These are phyloP conservation scores for Phyllotreta cruciferae DNA, from an alignment of 2,888 invertebrate species.

Conservation along the genomic window DNA sequence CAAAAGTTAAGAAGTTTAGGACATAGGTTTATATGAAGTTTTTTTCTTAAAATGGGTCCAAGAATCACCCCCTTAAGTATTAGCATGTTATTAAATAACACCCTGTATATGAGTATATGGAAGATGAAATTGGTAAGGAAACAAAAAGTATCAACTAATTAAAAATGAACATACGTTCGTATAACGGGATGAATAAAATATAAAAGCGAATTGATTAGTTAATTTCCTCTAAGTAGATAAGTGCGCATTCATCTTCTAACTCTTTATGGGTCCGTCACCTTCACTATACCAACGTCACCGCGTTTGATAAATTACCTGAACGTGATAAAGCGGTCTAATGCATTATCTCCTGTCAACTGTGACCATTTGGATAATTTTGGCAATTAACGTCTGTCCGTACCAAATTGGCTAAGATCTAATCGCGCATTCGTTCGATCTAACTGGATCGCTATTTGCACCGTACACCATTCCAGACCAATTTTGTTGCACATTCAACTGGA, in stretches of 20 bases:
- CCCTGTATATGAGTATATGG: no score
- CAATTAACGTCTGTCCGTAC: conserved; percentile 24
- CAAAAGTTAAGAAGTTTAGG: no score
- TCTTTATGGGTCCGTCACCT: conserved; percentile 8
- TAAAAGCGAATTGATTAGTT: no score
- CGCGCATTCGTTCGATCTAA: conserved; percentile 1
- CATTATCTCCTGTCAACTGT: conserved; percentile 23
- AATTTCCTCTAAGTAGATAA: no score
- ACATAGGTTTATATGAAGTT: no score
- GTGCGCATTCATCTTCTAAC: neutral
- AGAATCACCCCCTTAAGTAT: no score
- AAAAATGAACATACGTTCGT: no score
- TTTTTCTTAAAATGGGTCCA: no score
- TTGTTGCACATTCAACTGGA: neutral
- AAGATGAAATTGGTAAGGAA: no score
- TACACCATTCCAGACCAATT: conserved; percentile 1
- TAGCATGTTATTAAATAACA: no score
- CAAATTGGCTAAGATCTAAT: conserved; percentile 22
- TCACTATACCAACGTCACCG: conserved; percentile 8
- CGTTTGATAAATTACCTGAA: conserved; percentile 21
- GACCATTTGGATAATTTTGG: conserved; percentile 27
- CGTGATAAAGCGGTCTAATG: conserved; percentile 27
- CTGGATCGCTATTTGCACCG: neutral
- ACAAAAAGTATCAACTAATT: no score
- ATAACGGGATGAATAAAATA: no score